phyloP scores from a whole-genome alignment of 2,888 invertebrate species.

The Corythucha ciliata region DNA sequence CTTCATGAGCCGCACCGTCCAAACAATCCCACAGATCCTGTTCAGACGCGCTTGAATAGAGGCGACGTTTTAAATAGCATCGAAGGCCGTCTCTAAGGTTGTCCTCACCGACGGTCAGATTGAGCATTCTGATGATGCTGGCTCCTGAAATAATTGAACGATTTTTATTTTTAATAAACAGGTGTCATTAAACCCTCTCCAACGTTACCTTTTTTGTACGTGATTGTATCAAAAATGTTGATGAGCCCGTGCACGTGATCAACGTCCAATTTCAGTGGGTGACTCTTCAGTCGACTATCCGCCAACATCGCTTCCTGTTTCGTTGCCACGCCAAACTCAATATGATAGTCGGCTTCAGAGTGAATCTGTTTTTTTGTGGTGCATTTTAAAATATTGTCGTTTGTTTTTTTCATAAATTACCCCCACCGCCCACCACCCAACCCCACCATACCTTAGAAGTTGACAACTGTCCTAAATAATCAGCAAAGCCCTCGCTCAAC shows the following conservation, averaged over 20 bases:
- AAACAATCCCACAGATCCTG: conserved; percentile 23
- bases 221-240: conserved; percentile 29
- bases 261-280: conserved; percentile 22
- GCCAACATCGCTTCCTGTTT: conserved; percentile 24
- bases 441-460: conserved; percentile 39
- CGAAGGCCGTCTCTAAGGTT: conserved; percentile 25
- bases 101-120: conserved; percentile 24
- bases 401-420: neutral
- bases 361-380: too few species aligned
- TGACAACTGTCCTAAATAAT: conserved; percentile 43
- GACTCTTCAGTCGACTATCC: conserved; percentile 25
- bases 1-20: conserved; percentile 13
- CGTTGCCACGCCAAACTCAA: too few species aligned
- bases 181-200: neutral
- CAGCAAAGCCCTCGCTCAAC: conserved; percentile 47
- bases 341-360: too few species aligned
- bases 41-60: conserved; percentile 25
- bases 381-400: conserved; percentile 3
- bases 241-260: conserved; percentile 14
- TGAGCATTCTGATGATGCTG: conserved; percentile 30
- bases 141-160: conserved; percentile 24
- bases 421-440: too few species aligned
- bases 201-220: conserved; percentile 27
- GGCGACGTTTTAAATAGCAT: conserved; percentile 23
- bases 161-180: conserved; percentile 2